Conservation (phyloP, 2,113 vertebrate species). For the Pampusana beccarii region DNA sequence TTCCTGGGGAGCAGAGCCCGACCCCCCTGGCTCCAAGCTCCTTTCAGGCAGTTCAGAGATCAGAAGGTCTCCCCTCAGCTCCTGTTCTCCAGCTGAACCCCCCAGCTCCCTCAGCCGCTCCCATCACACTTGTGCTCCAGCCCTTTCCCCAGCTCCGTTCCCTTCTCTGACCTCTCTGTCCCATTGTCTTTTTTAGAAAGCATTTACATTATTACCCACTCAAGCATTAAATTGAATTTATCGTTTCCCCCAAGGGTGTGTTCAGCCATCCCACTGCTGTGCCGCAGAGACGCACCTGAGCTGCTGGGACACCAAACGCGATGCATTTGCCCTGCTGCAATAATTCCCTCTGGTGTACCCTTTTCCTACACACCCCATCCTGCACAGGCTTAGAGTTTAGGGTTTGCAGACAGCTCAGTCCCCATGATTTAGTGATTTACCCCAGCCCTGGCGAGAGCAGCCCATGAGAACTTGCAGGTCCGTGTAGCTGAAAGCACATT, state of each 20-base stretch:
- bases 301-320: not conserved
- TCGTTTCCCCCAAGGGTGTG: not conserved
- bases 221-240: slow-evolving; percentile 25
- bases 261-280: not conserved
- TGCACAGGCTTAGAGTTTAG: not conserved
- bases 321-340: fast-evolving
- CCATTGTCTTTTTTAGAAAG: not conserved
- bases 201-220: not conserved
- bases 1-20: too few species aligned
- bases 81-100: too few species aligned
- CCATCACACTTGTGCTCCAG: too few species aligned
- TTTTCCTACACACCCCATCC: not conserved
- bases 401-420: not conserved
- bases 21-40: too few species aligned
- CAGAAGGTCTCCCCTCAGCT: too few species aligned
- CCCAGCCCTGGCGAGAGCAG: not conserved
- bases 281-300: not conserved
- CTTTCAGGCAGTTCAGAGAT: too few species aligned
- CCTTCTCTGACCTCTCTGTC: not conserved
- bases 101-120: too few species aligned
- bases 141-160: too few species aligned
- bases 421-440: not conserved
- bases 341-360: fast-evolving
- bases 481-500: fast-evolving
- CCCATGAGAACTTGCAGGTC: not conserved